Evolutionary conservation across 2,113 vertebrate species (phyloP).

Genomic region (Tupaia tana): DNA sequence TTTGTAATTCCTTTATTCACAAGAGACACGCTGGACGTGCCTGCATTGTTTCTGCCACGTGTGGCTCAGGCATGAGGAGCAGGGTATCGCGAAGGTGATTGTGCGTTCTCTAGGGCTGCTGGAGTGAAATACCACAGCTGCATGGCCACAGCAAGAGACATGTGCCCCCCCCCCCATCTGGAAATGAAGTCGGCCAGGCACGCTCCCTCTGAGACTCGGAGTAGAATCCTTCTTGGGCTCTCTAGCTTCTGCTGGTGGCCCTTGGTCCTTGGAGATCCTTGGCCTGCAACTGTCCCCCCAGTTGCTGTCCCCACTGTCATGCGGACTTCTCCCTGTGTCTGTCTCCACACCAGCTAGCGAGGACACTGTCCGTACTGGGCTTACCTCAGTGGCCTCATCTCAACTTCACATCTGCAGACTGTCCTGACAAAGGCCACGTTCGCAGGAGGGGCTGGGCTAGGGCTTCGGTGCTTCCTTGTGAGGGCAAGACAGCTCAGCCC

Average conservation of each 20-base stretch:
- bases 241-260: not conserved
- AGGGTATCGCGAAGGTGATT: no score
- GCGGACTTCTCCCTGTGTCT: not conserved
- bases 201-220: not conserved
- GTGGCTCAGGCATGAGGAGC: not conserved
- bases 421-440: not conserved
- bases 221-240: not conserved
- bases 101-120: not conserved
- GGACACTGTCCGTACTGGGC: not conserved
- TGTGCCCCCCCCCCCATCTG: not conserved
- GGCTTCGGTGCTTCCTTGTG: not conserved
- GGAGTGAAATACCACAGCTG: no score
- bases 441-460: not conserved
- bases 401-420: not conserved
- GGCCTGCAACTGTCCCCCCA: not conserved
- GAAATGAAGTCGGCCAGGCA: not conserved
- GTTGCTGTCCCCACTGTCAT: not conserved
- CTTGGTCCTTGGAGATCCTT: fast-evolving
- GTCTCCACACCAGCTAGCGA: not conserved
- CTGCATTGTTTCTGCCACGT: not conserved
- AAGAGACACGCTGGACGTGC: not conserved
- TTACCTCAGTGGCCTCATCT: not conserved
- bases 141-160: no score
- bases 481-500: not conserved
- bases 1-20: not conserved